phyloP scores from a whole-genome alignment of 2,888 invertebrate genomes.

The Pammene fasciana region DNA sequence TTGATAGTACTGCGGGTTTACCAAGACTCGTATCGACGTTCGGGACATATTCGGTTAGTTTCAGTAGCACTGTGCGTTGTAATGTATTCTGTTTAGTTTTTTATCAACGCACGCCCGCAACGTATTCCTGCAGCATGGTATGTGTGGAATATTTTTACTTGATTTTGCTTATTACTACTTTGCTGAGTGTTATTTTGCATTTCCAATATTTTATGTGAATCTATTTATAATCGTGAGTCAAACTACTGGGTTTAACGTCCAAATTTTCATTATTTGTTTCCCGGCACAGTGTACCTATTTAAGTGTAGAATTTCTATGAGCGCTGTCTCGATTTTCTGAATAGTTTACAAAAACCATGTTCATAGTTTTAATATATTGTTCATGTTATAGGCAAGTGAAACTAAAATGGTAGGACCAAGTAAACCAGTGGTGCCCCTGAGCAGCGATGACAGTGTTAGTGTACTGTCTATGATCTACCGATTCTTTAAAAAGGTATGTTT shows the following conservation, averaged over 20 bases:
- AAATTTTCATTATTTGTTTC: neutral
- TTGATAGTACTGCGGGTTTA: slow-evolving; percentile 8
- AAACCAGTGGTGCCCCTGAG: slow-evolving; percentile 72
- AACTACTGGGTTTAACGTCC: neutral
- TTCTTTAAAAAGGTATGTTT: slow-evolving; percentile 85
- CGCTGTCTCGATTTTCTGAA: too few relatives aligned
- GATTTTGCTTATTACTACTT: slow-evolving; percentile 36
- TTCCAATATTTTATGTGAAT: neutral
- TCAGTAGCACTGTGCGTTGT: slow-evolving; percentile 53
- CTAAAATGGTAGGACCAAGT: slow-evolving; percentile 73
- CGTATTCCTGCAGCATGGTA: slow-evolving; percentile 61
- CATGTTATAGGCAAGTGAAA: slow-evolving; percentile 62
- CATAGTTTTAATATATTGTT: slow-evolving; percentile 12
- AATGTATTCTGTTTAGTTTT: slow-evolving; percentile 56
- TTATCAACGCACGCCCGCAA: slow-evolving; percentile 50
- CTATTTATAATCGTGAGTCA: slow-evolving; percentile 40
- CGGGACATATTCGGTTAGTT: slow-evolving; percentile 54
- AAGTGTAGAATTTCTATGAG: neutral
- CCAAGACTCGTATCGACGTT: slow-evolving; percentile 48
- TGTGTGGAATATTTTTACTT: slow-evolving; percentile 48
- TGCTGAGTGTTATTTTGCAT: neutral
- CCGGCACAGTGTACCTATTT: neutral
- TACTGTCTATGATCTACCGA: slow-evolving; percentile 84
- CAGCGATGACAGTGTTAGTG: slow-evolving; percentile 76
- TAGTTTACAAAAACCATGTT: too few relatives aligned